A percentile compares a stretch with the other conserved stretches of the same genome.
Evolutionary conservation across 2,797 vertebrate species (phyloP).

Genomic region (Galaxias olidus): DNA sequence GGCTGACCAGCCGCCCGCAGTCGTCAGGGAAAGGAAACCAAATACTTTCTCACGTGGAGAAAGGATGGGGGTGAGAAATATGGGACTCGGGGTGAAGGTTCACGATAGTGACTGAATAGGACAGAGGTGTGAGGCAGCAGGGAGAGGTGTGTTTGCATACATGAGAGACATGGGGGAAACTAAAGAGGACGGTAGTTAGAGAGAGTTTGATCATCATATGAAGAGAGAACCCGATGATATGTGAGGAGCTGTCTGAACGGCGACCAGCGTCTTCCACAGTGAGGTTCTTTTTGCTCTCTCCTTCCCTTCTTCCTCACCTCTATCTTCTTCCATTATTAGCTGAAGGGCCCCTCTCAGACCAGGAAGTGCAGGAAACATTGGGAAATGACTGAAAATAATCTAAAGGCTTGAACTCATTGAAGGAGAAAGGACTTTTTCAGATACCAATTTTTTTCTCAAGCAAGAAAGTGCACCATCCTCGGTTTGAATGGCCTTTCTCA

Average conservation of each 20-base stretch:
- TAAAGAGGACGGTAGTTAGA: neutral
- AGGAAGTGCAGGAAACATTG: constrained; percentile 42
- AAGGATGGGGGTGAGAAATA: neutral
- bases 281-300: constrained; percentile 18
- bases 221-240: constrained; percentile 6
- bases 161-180: neutral
- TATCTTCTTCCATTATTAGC: constrained; percentile 13
- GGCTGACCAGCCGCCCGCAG: neutral
- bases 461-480: constrained; percentile 24
- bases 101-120: neutral
- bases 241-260: neutral
- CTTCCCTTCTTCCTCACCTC: constrained; percentile 9
- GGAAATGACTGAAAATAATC: constrained; percentile 38
- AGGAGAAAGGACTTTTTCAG: constrained; percentile 37
- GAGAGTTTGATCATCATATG: neutral
- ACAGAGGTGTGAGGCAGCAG: neutral
- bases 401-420: constrained; percentile 17
- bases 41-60: constrained; percentile 1
- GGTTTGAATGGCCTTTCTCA: neutral
- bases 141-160: neutral
- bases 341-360: constrained; percentile 37
- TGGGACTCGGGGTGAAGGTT: neutral
- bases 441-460: constrained; percentile 18
- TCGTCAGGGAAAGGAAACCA: constrained; percentile 1
- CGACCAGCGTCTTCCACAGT: constrained; percentile 31